Evolutionary conservation across 2,888 invertebrate species (phyloP).

Genomic region (Troides oblongomaculatus): DNA sequence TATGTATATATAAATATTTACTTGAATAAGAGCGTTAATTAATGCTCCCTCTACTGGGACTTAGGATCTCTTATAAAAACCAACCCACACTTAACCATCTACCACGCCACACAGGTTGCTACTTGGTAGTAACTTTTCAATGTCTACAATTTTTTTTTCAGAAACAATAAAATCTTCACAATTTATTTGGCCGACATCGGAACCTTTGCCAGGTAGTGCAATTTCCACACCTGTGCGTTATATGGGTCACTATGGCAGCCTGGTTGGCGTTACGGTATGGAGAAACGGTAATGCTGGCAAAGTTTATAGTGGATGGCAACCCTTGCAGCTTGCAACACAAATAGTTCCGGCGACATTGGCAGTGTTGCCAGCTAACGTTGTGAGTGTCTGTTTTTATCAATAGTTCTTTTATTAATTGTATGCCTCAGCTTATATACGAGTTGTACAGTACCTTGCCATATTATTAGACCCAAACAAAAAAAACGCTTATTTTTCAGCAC

Average conservation of each 20-base stretch:
- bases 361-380: conserved; percentile 83
- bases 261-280: conserved; percentile 84
- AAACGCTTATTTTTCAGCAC: no score
- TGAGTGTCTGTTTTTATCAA: conserved; percentile 38
- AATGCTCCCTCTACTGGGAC: no score
- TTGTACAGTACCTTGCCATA: no score
- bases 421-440: background rate
- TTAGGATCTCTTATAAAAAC: no score
- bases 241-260: conserved; percentile 85
- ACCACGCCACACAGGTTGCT: no score
- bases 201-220: conserved; percentile 81
- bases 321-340: conserved; percentile 91
- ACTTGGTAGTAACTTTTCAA: background rate
- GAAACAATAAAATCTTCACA: conserved; percentile 86
- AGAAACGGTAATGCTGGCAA: conserved; percentile 78
- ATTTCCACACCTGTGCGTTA: conserved; percentile 82
- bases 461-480: no score
- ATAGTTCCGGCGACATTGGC: conserved; percentile 93
- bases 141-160: conserved; percentile 53
- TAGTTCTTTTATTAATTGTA: background rate
- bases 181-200: conserved; percentile 83
- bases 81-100: no score
- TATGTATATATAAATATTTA: no score
- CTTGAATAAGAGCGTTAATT: no score
- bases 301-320: conserved; percentile 89